These are phyloP conservation scores for Gasterosteus nipponicus DNA, from an alignment of 2,113 vertebrate genomes.

Conservation along the genomic window DNA sequence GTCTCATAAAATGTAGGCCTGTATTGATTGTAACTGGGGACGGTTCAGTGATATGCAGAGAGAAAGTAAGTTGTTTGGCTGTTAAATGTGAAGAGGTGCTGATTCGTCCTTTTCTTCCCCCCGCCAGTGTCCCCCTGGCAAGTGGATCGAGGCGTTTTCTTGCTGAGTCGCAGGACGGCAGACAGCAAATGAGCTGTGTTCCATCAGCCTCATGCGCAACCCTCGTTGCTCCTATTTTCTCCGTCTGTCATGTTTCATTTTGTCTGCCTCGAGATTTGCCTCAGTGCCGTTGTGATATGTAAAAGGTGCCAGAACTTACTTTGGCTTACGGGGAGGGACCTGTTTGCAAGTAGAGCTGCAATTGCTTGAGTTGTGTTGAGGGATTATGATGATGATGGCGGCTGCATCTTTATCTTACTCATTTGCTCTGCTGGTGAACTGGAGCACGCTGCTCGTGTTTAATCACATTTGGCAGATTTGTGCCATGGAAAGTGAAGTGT, in stretches of 20 bases:
- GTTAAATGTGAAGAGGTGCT: slow-evolving; percentile 83
- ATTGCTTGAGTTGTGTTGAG: slow-evolving; percentile 42
- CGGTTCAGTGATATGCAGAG: slow-evolving; percentile 82
- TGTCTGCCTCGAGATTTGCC: slow-evolving; percentile 39
- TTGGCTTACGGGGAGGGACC: slow-evolving; percentile 37
- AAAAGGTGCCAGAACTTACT: slow-evolving; percentile 55
- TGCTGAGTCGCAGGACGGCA: slow-evolving; percentile 68
- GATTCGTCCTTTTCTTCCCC: slow-evolving; percentile 66
- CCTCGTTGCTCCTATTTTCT: slow-evolving; percentile 30
- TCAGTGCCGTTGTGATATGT: slow-evolving; percentile 52
- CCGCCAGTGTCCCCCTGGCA: slow-evolving; percentile 68
- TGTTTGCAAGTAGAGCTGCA: slow-evolving; percentile 55
- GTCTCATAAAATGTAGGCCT: slow-evolving; percentile 98
- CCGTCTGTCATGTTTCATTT: slow-evolving; percentile 62
- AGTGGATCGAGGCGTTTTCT: slow-evolving; percentile 60
- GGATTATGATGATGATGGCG: slow-evolving; percentile 47
- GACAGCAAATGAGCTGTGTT: slow-evolving; percentile 64
- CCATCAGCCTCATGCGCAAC: slow-evolving; percentile 39
- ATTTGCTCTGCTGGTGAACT: slow-evolving; percentile 49
- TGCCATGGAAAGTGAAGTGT: slow-evolving; percentile 63
- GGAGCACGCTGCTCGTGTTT: slow-evolving; percentile 40
- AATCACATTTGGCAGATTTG: slow-evolving; percentile 74
- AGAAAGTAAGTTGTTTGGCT: slow-evolving; percentile 81
- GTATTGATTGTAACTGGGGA: slow-evolving; percentile 89
- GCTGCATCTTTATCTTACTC: slow-evolving; percentile 35